Percentiles rank a stretch among this genome's conserved stretches.
Conservation (phyloP, 1,140 invertebrate species). For the Macrotrachela quadricornifera region DNA sequence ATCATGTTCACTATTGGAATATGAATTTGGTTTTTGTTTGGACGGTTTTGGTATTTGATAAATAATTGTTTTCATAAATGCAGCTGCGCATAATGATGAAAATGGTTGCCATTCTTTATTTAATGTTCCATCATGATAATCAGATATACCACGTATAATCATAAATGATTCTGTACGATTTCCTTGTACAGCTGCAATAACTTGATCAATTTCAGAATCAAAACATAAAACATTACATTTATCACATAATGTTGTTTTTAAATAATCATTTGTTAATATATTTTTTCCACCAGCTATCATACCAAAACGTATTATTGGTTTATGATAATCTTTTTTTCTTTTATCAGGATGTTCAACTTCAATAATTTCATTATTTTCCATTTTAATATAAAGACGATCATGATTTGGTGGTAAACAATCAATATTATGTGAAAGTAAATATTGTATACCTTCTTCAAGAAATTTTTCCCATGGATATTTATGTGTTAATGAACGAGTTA, state of each 20-base stretch:
- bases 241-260: conserved; percentile 32
- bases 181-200: conserved; percentile 47
- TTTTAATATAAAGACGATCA: conserved; percentile 80
- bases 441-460: conserved; percentile 41
- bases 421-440: conserved; percentile 22
- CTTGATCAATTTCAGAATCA: conserved; percentile 83
- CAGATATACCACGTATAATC: conserved; percentile 57
- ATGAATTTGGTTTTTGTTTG: no score
- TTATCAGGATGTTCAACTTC: conserved; percentile 43
- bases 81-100: conserved; percentile 64
- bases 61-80: conserved; percentile 73
- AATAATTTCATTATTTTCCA: conserved; percentile 76
- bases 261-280: conserved; percentile 41
- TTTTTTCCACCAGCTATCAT: conserved; percentile 55
- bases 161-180: conserved; percentile 70
- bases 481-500: no score
- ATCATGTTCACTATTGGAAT: no score
- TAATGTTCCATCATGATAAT: conserved; percentile 78
- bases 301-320: conserved; percentile 47
- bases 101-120: conserved; percentile 85
- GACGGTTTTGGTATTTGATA: conserved; percentile 12
- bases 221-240: conserved; percentile 57
- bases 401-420: conserved; percentile 36
- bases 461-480: conserved; percentile 37
- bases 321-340: conserved; percentile 5